Evolutionary conservation across 2,113 vertebrate species (phyloP).

Genomic region (Phocoena sinus): DNA sequence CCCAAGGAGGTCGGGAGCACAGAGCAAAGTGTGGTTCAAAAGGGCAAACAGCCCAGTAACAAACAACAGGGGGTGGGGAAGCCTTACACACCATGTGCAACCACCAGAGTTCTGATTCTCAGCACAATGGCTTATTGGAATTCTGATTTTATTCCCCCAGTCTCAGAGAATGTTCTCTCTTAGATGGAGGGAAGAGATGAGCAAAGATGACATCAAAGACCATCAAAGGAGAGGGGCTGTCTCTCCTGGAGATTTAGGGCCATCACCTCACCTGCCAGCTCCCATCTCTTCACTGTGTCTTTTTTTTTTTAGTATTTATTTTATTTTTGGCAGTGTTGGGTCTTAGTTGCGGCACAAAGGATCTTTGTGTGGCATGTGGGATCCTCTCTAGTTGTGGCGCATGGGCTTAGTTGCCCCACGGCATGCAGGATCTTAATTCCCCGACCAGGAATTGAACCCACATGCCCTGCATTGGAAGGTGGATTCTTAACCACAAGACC

Average conservation of each 20-base stretch:
- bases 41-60: background rate
- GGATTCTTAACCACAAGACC: no score
- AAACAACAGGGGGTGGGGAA: fast-evolving
- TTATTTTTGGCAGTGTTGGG: no score
- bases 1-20: fast-evolving
- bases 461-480: no score
- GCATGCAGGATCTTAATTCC: no score
- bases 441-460: no score
- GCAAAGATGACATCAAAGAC: background rate
- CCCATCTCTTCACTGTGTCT: background rate
- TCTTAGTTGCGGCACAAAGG: no score
- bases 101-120: background rate
- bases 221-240: background rate
- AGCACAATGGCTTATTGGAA: fast-evolving
- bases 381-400: no score
- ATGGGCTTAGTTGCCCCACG: no score
- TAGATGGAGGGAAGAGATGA: background rate
- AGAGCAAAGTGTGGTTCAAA: background rate
- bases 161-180: background rate
- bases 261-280: background rate
- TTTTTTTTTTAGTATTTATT: no score
- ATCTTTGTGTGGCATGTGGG: no score
- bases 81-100: background rate
- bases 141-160: background rate
- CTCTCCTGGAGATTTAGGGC: background rate